Conservation (phyloP, 2,113 vertebrate species). For the Rissa tridactyla region DNA sequence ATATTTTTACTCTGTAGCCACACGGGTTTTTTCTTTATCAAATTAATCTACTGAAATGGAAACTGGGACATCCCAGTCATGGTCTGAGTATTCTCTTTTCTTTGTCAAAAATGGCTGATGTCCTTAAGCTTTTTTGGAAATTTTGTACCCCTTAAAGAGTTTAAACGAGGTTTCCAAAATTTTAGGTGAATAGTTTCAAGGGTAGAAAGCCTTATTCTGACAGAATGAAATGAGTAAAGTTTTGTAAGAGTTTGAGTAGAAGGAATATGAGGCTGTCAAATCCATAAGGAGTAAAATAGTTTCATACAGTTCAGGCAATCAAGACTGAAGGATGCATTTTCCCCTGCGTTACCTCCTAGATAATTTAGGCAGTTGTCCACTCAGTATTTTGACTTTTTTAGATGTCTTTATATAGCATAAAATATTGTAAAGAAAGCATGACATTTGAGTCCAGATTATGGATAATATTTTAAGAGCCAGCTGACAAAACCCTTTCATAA, state of each 20-base stretch:
- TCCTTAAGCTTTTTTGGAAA: background rate
- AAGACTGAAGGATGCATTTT: background rate
- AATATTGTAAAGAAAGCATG: background rate
- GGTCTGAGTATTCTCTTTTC: rapidly evolving
- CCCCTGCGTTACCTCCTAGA: background rate
- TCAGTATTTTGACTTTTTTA: background rate
- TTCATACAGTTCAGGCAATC: background rate
- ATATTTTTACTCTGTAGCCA: background rate
- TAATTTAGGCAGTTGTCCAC: background rate
- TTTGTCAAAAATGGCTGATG: background rate
- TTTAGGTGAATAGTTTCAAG: background rate
- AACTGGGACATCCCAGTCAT: background rate
- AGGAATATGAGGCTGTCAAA: background rate
- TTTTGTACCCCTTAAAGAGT: background rate
- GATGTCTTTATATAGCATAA: background rate
- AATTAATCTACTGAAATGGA: background rate
- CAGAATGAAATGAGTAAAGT: background rate
- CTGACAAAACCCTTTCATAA: background rate
- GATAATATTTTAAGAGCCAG: background rate
- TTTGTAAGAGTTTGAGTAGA: background rate
- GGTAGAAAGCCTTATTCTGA: background rate
- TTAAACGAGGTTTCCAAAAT: background rate
- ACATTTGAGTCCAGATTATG: background rate
- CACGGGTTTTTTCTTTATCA: background rate
- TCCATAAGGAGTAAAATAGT: background rate